Conservation (phyloP, 2,797 vertebrate genomes). For the Acanthurus leucopareius region DNA sequence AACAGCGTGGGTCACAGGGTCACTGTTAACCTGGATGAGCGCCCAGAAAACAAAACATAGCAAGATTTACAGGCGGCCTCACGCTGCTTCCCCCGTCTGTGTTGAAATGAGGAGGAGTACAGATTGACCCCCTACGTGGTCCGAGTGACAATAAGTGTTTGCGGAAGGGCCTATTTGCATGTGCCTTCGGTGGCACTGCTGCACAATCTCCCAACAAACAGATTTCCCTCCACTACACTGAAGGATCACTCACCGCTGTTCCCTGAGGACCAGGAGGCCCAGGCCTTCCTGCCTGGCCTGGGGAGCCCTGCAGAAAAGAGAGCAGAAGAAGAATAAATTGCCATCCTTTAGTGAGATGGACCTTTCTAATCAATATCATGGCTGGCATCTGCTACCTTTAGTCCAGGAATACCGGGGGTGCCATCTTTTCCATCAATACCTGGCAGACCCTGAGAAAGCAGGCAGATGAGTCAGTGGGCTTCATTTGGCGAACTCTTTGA, state of each 20-base stretch:
- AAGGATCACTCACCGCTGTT: constrained; percentile 89
- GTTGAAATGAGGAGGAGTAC: constrained; percentile 45
- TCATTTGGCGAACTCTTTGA: constrained; percentile 51
- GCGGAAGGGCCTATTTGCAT: constrained; percentile 41
- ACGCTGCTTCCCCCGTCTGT: constrained; percentile 33
- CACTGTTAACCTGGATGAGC: constrained; percentile 72
- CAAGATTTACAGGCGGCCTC: constrained; percentile 58
- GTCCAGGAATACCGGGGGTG: constrained; percentile 92
- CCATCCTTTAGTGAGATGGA: constrained; percentile 24
- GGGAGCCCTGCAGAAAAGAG: constrained; percentile 85
- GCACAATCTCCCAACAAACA: constrained; percentile 20
- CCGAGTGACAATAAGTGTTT: constrained; percentile 56
- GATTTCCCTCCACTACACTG: neutral
- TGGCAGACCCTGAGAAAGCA: constrained; percentile 90
- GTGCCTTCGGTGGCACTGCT: constrained; percentile 3
- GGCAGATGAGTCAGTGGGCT: constrained; percentile 53
- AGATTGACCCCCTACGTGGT: constrained; percentile 58
- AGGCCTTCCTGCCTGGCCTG: constrained; percentile 89
- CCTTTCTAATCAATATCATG: constrained; percentile 37
- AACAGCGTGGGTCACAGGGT: constrained; percentile 76
- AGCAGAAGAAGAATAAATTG: constrained; percentile 39
- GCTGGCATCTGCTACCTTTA: constrained; percentile 87
- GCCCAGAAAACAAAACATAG: constrained; percentile 76
- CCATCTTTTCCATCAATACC: constrained; percentile 98
- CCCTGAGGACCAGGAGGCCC: constrained; percentile 92